These are phyloP conservation scores for Thermophis baileyi DNA, from an alignment of 2,113 vertebrate species.

Conservation along the genomic window DNA sequence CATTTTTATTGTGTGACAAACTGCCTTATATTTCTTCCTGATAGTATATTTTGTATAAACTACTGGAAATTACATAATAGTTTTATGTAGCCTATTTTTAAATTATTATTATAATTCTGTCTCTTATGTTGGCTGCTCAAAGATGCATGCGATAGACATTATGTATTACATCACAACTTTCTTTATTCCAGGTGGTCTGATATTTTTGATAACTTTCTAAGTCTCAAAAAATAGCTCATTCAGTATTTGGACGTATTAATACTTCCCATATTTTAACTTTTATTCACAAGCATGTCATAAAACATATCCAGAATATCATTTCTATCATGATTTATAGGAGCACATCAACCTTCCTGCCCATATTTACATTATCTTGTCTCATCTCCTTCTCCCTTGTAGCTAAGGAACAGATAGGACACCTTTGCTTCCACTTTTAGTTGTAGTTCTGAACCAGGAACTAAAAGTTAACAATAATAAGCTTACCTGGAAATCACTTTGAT, in stretches of 20 bases:
- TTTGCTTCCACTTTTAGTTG: neutral
- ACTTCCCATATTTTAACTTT: neutral
- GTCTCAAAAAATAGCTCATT: neutral
- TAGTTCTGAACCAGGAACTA: neutral
- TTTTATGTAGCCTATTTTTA: neutral
- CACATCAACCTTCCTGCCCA: neutral
- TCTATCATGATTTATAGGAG: neutral
- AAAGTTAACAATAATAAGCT: neutral
- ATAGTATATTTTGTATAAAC: neutral
- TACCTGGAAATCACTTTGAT: neutral
- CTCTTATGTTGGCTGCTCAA: neutral
- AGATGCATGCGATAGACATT: neutral
- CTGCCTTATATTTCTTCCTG: neutral
- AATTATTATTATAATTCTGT: neutral
- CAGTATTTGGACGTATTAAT: neutral
- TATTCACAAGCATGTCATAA: neutral
- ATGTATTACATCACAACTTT: neutral
- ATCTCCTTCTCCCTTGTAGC: neutral
- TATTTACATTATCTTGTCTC: too few species aligned
- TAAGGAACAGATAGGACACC: neutral
- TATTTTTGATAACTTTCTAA: neutral
- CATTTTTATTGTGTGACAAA: neutral
- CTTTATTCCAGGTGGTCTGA: neutral
- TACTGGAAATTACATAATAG: neutral
- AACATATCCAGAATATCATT: neutral